Evolutionary conservation across 2,888 invertebrate species (phyloP), one percentile per base, ranked within the genome.

Genomic region (Cremastinae sp.): DNA sequence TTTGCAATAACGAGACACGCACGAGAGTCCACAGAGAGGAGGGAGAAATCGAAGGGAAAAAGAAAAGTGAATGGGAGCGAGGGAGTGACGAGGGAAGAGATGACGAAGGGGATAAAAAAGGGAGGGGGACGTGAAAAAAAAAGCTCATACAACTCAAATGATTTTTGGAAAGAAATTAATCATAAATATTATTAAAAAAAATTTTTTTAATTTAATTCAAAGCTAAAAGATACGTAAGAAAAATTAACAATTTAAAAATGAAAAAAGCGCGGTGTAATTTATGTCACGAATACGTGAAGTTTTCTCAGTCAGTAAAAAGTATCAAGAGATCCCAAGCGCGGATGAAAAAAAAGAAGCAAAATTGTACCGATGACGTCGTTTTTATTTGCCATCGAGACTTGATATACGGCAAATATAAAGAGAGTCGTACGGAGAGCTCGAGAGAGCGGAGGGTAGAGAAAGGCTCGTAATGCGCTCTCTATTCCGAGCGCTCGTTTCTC

Each of bases 401-500:
- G 28, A 28, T 28, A 28, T 28, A 28, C 28, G 28, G 55, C 53
- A 45, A 70, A n/a, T n/a, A n/a, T n/a, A 43, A 22, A 28, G 47
- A 51, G 35, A 55, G 71, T 18, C 5, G 58, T 5, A 5, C 55
- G 56, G 22, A 51, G 56, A 53, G 69, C 64, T 28, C 28, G 28
- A 28, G 28, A 28, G 28, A 47, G 64, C 43, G 39, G 35, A 72
- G 75, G 75, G 66, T 72, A 66, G 65, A 53, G 45, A 72, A 56
- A 22, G 22, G 22, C 65, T 66, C 51, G 28, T 28, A 28, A 28
- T 5, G 5, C 28, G 28, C 45, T 53, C 75, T 72, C 72, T 53
- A 68, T 68, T 59, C 18, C 64, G 43, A 73, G 59, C 81, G 79
- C 83, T 80, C 80, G 65, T 72, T 65, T 62, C 16, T 55, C 28